A percentile compares a stretch with the other conserved stretches of the same genome.
phyloP scores from a whole-genome alignment of 1,140 invertebrate genomes.

The Arctopsyche grandis region DNA sequence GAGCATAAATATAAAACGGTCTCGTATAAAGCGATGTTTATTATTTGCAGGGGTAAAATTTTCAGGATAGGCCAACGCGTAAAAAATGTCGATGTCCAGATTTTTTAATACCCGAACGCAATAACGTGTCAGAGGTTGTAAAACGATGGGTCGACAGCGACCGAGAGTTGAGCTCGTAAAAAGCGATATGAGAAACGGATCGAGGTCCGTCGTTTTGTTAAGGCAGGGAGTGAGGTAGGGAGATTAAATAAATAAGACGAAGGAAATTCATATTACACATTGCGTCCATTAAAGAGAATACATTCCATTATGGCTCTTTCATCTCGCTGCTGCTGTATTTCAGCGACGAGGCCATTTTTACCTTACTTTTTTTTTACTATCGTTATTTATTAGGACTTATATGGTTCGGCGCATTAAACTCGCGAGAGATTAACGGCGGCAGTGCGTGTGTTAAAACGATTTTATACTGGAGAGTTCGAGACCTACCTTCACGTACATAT shows the following conservation, averaged over 20 bases:
- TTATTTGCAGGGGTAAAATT: no score
- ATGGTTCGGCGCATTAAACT: neutral
- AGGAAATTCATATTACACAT: neutral
- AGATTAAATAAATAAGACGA: neutral
- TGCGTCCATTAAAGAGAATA: neutral
- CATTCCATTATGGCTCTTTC: neutral
- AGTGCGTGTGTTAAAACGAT: neutral
- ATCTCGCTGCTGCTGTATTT: constrained; percentile 1
- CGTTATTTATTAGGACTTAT: neutral
- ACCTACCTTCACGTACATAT: neutral
- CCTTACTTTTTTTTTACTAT: neutral
- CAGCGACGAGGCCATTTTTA: neutral
- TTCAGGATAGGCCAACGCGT: neutral
- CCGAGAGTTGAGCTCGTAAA: neutral
- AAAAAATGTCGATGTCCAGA: constrained; percentile 5
- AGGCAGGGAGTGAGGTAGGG: neutral
- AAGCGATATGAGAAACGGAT: neutral
- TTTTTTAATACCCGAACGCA: constrained; percentile 7
- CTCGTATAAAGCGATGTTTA: no score
- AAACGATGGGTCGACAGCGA: constrained; percentile 15
- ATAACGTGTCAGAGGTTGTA: constrained; percentile 17
- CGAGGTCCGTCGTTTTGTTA: neutral
- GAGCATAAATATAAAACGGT: no score
- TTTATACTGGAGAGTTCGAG: no score
- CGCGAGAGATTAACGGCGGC: no score